These are phyloP conservation scores for Siniperca obscura DNA, from an alignment of 2,797 vertebrate genomes.

Conservation along the genomic window DNA sequence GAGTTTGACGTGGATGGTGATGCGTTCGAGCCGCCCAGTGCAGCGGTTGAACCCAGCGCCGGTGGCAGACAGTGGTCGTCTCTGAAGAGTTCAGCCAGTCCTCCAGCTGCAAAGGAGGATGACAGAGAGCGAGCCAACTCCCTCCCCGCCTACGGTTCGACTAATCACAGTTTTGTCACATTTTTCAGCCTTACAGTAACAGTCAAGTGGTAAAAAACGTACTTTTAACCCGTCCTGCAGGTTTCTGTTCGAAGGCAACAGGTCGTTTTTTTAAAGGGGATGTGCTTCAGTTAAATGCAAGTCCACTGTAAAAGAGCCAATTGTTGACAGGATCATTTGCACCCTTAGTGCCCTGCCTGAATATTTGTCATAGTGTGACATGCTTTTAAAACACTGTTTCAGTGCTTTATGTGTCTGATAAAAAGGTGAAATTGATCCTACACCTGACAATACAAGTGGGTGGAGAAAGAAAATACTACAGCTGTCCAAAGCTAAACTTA, in stretches of 20 bases:
- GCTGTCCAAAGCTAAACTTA: too few species aligned
- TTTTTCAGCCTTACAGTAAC: background rate
- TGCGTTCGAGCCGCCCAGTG: constrained; percentile 75
- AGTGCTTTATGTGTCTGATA: too few species aligned
- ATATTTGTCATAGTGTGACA: background rate
- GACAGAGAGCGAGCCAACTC: constrained; percentile 86
- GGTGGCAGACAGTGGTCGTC: constrained; percentile 80
- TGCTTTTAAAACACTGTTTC: background rate
- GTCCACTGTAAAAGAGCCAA: background rate
- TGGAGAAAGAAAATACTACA: too few species aligned
- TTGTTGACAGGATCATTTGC: too few species aligned
- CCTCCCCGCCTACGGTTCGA: constrained; percentile 85
- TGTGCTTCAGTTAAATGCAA: too few species aligned
- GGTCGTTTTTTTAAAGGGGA: too few species aligned
- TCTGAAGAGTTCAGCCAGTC: constrained; percentile 79
- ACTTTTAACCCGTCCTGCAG: too few species aligned
- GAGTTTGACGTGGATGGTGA: constrained; percentile 80
- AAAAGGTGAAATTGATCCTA: too few species aligned
- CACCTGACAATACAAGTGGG: too few species aligned
- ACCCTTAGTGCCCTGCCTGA: background rate
- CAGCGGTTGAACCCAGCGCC: constrained; percentile 41
- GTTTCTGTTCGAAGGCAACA: too few species aligned
- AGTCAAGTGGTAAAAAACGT: too few species aligned
- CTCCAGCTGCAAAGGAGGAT: constrained; percentile 70
- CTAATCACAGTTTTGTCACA: constrained; percentile 41